Base-by-base conservation (phyloP, 2,888 invertebrate species). In the Stratiomys singularior region DNA sequence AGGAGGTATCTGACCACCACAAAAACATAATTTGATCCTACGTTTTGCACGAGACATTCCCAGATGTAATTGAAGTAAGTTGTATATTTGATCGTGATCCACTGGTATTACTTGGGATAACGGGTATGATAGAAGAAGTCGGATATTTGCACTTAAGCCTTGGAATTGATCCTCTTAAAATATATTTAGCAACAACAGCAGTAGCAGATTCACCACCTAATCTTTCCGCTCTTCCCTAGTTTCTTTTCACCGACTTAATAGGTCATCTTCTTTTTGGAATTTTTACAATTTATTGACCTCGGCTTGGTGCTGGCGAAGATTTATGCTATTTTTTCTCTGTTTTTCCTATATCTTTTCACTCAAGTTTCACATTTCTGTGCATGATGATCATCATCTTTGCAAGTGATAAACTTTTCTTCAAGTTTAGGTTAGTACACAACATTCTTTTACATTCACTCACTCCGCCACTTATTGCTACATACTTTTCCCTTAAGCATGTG, bases 221-320 rank as follows among this genome's bases (percentile, higher is more conserved):
- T 13, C 15, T 25, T 60, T 60, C 58, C 11, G 2, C 58, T 60
- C 2, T 25, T 23, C 64, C 13, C 37, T 2, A 30, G n/a, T 64
- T 64, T 64, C 28, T 25, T 64, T 64, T 64, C n/a, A 7, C 64
- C 30, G 3, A 28, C 60, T 13, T 37, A n/a, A 23, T 27, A 64
- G 64, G 27, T n/a, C n/a, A 28, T 28, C 64, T 27, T 28, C 64
- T 4, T 64, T 30, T 60, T 60, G 27, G 13, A 27, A 28, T 28
- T 13, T 64, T 30, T 64, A 30, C 64, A 64, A 64, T 64, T 3
- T 64, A 64, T 64, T 64, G 64, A 64, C 64, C 64, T 64, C 64
- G 13, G 28, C 64, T 0, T 15, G 64, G 28, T 25, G 64, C 13
- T 28, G 28, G 28, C 9, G 28, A 64, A 64, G 64, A 64, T 64